Conservation (phyloP, 2,113 vertebrate genomes). For the Syngnathus floridae region DNA sequence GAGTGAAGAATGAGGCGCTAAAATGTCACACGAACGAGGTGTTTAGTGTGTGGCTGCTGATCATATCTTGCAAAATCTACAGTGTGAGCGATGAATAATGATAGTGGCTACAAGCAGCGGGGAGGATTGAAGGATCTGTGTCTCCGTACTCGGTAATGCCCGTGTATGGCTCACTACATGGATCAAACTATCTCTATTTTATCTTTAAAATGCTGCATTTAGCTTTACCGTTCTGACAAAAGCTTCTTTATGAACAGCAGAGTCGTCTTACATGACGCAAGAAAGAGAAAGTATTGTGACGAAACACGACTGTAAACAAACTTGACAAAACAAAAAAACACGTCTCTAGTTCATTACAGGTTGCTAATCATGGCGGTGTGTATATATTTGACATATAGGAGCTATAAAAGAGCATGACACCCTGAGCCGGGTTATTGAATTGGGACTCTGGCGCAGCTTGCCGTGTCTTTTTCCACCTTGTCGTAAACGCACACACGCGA, state of each 20-base stretch:
- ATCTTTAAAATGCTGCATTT: not conserved
- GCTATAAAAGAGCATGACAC: not conserved
- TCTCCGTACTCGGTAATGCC: not conserved
- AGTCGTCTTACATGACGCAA: not conserved
- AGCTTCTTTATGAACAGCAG: not conserved
- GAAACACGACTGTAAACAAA: not conserved
- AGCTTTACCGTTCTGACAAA: not conserved
- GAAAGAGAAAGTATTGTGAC: not conserved
- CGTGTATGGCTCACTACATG: not conserved
- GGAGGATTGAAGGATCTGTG: not conserved
- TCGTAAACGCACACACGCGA: constrained; percentile 14
- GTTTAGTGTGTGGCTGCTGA: not conserved
- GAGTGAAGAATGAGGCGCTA: not conserved
- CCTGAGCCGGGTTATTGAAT: constrained; percentile 36
- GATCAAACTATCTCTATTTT: not conserved
- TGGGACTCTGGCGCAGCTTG: constrained; percentile 33
- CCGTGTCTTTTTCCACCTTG: constrained; percentile 40
- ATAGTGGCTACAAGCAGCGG: not conserved
- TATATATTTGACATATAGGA: not conserved
- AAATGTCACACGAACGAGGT: not conserved
- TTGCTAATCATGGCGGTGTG: not conserved
- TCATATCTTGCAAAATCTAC: not conserved
- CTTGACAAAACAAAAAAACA: not conserved
- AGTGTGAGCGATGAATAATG: constrained; percentile 1
- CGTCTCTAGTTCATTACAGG: not conserved